A percentile compares a stretch with the other conserved stretches of the same genome.
Evolutionary conservation across 2,113 vertebrate genomes (phyloP).

Genomic region (Aldabrachelys gigantea): DNA sequence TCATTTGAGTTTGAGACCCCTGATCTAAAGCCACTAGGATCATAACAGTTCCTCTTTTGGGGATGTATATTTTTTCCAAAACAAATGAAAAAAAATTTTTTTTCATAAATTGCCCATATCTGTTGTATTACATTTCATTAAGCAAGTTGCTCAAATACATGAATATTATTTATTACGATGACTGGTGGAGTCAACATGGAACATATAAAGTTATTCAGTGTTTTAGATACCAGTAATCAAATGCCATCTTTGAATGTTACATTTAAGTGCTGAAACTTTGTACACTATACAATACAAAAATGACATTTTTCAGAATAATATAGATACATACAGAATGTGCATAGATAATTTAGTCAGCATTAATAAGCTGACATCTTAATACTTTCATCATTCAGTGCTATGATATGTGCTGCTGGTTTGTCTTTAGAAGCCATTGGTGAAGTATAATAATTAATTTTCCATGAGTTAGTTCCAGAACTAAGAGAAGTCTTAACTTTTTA

Average conservation of each 20-base stretch:
- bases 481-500: not conserved
- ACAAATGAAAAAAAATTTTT: not conserved
- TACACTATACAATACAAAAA: accelerated
- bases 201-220: not conserved
- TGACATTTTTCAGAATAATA: not conserved
- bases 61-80: not conserved
- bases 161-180: not conserved
- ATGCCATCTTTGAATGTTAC: not conserved
- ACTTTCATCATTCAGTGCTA: not conserved
- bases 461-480: not conserved
- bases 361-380: not conserved
- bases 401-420: not conserved
- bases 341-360: not conserved
- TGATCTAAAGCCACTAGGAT: not conserved
- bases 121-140: not conserved
- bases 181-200: not conserved
- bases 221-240: not conserved
- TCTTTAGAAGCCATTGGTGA: not conserved
- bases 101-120: not conserved
- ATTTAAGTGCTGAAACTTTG: not conserved
- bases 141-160: not conserved
- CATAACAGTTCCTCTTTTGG: not conserved
- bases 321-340: not conserved
- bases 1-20: no score
- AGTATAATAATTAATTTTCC: not conserved